Evolutionary conservation across 2,797 vertebrate species (phyloP).

Genomic region (Sebastes reedi): DNA sequence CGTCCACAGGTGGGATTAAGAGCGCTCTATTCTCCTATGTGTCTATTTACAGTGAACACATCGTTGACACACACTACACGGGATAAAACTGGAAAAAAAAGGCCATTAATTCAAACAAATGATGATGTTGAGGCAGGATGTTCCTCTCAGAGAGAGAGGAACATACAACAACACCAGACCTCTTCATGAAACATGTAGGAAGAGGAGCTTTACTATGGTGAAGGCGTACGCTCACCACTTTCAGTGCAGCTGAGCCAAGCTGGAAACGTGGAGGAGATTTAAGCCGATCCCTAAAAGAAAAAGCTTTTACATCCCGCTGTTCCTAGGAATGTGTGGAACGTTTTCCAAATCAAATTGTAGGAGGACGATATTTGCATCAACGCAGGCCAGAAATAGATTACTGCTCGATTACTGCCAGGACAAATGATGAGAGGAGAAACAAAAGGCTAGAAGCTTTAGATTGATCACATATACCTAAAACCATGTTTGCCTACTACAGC

Average conservation of each 20-base stretch:
- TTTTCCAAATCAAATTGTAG: constrained; percentile 39
- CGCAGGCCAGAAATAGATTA: constrained; percentile 20
- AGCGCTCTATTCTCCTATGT: background rate
- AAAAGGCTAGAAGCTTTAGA: constrained; percentile 4
- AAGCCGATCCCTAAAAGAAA: constrained; percentile 8
- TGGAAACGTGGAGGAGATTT: constrained; percentile 29
- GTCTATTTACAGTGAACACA: background rate
- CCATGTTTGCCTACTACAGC: background rate
- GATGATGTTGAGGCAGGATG: background rate
- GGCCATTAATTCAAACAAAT: background rate
- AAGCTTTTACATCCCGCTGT: background rate
- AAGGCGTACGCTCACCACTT: background rate
- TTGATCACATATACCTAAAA: background rate
- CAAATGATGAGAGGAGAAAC: constrained; percentile 13
- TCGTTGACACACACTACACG: background rate
- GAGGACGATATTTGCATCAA: constrained; percentile 27
- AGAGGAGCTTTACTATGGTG: background rate
- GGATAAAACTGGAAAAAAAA: background rate
- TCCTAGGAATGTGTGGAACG: constrained; percentile 2
- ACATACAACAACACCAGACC: background rate
- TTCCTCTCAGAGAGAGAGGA: background rate
- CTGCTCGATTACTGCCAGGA: background rate
- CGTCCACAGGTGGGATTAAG: background rate
- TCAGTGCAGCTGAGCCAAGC: constrained; percentile 5
- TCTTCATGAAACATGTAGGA: constrained; percentile 28